phyloP scores from a whole-genome alignment of 1,140 invertebrate species.

The Listronotus oregonensis region DNA sequence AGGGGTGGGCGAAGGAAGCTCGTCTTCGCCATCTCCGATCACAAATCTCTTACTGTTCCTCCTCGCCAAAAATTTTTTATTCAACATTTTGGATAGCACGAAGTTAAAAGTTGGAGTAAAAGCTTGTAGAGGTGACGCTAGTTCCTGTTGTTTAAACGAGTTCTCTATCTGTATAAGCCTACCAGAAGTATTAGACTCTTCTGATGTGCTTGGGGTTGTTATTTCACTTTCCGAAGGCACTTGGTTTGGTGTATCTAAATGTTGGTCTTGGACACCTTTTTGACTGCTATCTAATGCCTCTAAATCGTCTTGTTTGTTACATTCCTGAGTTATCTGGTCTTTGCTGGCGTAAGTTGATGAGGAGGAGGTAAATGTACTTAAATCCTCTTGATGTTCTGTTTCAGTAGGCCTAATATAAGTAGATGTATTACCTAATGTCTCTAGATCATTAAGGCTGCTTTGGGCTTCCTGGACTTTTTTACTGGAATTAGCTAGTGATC shows the following conservation, averaged over 20 bases:
- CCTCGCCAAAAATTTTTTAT: conserved; percentile 40
- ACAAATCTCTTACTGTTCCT: conserved; percentile 54
- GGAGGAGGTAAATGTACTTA: too few species aligned
- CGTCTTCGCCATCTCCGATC: conserved; percentile 52
- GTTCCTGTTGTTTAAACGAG: neutral
- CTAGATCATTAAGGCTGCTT: too few species aligned
- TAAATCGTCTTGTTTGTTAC: too few species aligned
- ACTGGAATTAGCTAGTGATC: too few species aligned
- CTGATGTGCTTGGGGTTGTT: neutral
- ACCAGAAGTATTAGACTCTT: neutral
- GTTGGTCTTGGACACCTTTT: too few species aligned
- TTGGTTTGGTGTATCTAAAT: too few species aligned
- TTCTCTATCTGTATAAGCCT: neutral
- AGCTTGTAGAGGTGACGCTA: neutral
- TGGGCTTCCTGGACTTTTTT: neutral
- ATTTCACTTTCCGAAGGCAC: neutral
- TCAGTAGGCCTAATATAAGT: too few species aligned
- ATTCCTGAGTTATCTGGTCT: too few species aligned
- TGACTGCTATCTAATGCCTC: too few species aligned
- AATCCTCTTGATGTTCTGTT: too few species aligned
- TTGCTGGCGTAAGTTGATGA: too few species aligned
- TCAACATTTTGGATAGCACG: conserved; percentile 22
- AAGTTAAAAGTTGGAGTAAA: conserved; percentile 31
- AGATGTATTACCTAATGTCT: too few species aligned
- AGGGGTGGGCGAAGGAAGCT: conserved; percentile 31